Conservation (phyloP, 35 echinoderm and acorn worm species). For the Ptychodera flava region DNA sequence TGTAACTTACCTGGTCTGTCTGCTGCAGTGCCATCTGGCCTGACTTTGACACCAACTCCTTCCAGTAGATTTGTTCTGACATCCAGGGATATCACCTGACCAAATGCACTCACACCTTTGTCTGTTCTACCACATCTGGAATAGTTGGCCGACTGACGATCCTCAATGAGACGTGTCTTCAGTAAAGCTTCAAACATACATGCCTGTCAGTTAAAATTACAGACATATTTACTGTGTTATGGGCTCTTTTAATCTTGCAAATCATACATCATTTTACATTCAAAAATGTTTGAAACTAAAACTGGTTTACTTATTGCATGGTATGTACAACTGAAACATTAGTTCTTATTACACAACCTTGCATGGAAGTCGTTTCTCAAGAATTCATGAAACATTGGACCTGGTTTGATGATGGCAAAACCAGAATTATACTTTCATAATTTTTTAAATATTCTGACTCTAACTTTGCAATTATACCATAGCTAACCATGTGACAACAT, state of each 20-base stretch:
- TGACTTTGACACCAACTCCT: conserved; percentile 71
- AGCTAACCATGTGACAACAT: background rate
- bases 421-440: no score
- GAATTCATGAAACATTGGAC: no score
- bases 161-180: conserved; percentile 70
- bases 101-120: conserved; percentile 93
- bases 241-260: no score
- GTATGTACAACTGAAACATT: no score
- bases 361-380: no score
- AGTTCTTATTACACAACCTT: no score
- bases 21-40: conserved; percentile 24
- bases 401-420: no score
- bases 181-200: conserved; percentile 74
- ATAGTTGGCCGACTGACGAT: conserved; percentile 60
- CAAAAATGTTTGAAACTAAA: no score
- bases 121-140: conserved; percentile 90
- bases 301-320: no score
- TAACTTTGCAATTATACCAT: background rate
- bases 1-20: conserved; percentile 62
- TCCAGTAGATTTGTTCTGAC: conserved; percentile 74
- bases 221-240: no score
- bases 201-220: no score
- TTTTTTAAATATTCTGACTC: background rate
- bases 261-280: no score
- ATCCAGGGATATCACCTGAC: conserved; percentile 88